Evolutionary conservation across 2,888 invertebrate genomes (phyloP).

Genomic region (Callyntrura sp.): DNA sequence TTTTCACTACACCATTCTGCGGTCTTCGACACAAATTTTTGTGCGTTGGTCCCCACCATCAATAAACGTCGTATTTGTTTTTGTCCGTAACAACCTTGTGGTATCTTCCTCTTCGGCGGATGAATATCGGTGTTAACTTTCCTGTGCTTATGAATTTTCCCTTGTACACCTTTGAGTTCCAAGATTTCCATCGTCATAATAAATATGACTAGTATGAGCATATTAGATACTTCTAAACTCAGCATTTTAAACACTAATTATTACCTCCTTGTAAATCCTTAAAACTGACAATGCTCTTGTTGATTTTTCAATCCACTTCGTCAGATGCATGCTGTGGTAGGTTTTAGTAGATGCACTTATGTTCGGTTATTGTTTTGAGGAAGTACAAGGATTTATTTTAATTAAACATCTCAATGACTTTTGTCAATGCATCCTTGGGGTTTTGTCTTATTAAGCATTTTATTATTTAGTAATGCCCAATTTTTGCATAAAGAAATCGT

Average conservation of each 20-base stretch:
- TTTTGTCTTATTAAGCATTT: too few species aligned
- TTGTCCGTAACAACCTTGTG: conserved; percentile 54
- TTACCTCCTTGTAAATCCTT: too few species aligned
- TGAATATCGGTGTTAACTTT: neutral
- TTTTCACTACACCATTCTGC: conserved; percentile 49
- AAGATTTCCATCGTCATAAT: neutral
- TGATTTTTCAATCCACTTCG: too few species aligned
- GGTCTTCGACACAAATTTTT: neutral
- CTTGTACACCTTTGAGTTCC: neutral
- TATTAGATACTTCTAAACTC: neutral
- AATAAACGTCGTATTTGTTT: conserved; percentile 41
- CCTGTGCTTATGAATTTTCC: neutral
- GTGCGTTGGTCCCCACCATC: neutral
- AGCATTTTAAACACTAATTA: too few species aligned
- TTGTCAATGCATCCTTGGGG: too few species aligned
- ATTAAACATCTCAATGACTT: neutral
- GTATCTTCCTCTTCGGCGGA: conserved; percentile 15
- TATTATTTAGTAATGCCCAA: too few species aligned
- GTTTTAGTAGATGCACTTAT: too few species aligned
- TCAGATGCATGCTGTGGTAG: too few species aligned
- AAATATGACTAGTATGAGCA: neutral
- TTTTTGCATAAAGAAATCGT: too few species aligned
- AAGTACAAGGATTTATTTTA: neutral
- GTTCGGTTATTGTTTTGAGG: too few species aligned
- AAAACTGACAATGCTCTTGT: too few species aligned